Percentiles rank a stretch among this genome's conserved stretches.
Evolutionary conservation across 2,797 vertebrate genomes (phyloP).

Genomic region (Steatocranus sp.): DNA sequence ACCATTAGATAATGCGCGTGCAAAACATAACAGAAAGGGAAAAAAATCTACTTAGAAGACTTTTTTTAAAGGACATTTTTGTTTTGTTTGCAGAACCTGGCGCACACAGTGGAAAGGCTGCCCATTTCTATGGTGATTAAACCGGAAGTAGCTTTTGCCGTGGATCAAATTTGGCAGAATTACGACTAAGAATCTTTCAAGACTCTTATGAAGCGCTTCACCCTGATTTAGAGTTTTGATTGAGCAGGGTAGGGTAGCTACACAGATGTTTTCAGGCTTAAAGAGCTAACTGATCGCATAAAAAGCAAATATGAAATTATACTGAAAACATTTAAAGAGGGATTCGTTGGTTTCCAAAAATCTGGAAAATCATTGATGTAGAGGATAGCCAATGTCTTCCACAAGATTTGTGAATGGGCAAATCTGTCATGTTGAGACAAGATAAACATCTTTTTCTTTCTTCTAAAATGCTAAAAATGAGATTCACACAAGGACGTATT

Average conservation of each 20-base stretch:
- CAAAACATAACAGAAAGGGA: not conserved
- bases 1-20: not conserved
- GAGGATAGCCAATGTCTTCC: not conserved
- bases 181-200: not conserved
- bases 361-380: not conserved
- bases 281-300: not conserved
- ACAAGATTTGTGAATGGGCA: not conserved
- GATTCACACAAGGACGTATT: not conserved
- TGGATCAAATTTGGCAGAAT: not conserved
- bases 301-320: not conserved
- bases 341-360: not conserved
- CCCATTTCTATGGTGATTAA: not conserved
- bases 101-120: not conserved
- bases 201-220: not conserved
- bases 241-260: not conserved
- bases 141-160: not conserved
- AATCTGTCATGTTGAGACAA: not conserved
- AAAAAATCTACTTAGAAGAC: not conserved
- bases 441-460: not conserved
- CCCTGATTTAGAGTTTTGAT: not conserved
- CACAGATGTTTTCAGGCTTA: not conserved
- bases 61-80: not conserved
- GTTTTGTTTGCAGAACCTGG: not conserved
- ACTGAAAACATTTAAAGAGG: not conserved
- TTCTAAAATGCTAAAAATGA: not conserved